These are phyloP conservation scores for Carapus acus DNA, from an alignment of 2,797 vertebrate genomes.

Conservation along the genomic window DNA sequence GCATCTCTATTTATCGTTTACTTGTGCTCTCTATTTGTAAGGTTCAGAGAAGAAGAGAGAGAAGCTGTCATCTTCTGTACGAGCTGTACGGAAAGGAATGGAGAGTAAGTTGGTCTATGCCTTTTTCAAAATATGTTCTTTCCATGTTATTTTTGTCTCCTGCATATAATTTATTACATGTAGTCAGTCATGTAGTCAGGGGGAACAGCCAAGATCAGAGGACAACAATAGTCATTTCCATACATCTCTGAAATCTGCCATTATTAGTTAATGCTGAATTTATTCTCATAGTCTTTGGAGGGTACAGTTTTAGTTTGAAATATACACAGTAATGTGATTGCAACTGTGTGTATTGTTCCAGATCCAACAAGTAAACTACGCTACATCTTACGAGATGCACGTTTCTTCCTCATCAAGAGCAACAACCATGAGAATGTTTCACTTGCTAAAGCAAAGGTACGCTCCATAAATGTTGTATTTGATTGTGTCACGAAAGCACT, in stretches of 20 bases:
- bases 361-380: slow-evolving; percentile 93
- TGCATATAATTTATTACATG: too few species aligned
- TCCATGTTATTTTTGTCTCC: too few species aligned
- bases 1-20: not conserved
- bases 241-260: too few species aligned
- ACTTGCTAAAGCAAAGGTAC: slow-evolving; percentile 96
- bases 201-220: too few species aligned
- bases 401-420: slow-evolving; percentile 98
- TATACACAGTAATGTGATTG: not conserved
- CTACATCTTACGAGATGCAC: slow-evolving; percentile 90
- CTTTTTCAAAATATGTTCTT: too few species aligned
- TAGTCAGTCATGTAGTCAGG: too few species aligned
- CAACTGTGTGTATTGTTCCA: slow-evolving; percentile 38
- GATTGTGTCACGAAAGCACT: not conserved
- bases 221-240: too few species aligned
- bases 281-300: too few species aligned
- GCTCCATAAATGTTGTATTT: not conserved
- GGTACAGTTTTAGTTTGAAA: too few species aligned
- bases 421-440: slow-evolving; percentile 99
- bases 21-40: slow-evolving; percentile 59
- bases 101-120: slow-evolving; percentile 28
- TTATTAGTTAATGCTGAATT: too few species aligned
- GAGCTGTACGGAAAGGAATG: slow-evolving; percentile 94
- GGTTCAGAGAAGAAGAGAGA: slow-evolving; percentile 97
- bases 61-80: slow-evolving; percentile 97